Percentiles rank a stretch among this genome's conserved stretches.
phyloP scores from a whole-genome alignment of 2,113 vertebrate genomes.

The Poeciliopsis retropinna region DNA sequence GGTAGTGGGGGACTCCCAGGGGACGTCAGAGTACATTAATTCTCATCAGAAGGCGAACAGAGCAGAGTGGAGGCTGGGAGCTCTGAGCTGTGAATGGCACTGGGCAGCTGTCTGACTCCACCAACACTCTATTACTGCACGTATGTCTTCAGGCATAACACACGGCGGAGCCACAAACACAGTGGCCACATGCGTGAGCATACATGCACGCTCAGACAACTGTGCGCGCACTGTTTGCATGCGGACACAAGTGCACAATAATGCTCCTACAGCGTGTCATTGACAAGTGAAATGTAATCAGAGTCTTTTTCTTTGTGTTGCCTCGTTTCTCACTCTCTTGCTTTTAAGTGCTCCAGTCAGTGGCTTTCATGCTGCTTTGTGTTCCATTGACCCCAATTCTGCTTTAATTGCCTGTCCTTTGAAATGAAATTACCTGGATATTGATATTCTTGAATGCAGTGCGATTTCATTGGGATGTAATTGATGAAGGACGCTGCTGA shows the following conservation, averaged over 20 bases:
- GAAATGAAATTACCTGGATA: constrained; percentile 80
- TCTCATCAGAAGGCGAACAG: constrained; percentile 88
- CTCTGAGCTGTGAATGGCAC: constrained; percentile 93
- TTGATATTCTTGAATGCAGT: constrained; percentile 77
- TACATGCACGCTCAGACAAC: constrained; percentile 18
- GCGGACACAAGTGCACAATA: constrained; percentile 43
- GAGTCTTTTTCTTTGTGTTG: constrained; percentile 72
- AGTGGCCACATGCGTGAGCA: constrained; percentile 37
- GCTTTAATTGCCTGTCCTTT: constrained; percentile 78
- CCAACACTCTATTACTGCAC: constrained; percentile 85
- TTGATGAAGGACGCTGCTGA: constrained; percentile 62
- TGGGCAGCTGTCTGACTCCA: constrained; percentile 87
- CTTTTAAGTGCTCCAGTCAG: constrained; percentile 78
- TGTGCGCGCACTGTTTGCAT: constrained; percentile 3
- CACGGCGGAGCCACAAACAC: constrained; percentile 42
- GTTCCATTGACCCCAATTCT: constrained; percentile 75
- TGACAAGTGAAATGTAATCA: constrained; percentile 85
- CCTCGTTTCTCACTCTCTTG: constrained; percentile 72
- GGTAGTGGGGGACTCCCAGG: constrained; percentile 81
- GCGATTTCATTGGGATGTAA: constrained; percentile 69
- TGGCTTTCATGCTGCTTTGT: constrained; percentile 77
- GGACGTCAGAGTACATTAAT: constrained; percentile 92
- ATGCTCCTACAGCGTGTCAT: constrained; percentile 72
- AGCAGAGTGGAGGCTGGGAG: constrained; percentile 80
- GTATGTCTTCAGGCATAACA: constrained; percentile 81